A percentile compares a stretch with the other conserved stretches of the same genome.
These are phyloP conservation scores for Cyanoramphus novaezelandiae DNA, from an alignment of 2,113 vertebrate genomes.

Conservation along the genomic window DNA sequence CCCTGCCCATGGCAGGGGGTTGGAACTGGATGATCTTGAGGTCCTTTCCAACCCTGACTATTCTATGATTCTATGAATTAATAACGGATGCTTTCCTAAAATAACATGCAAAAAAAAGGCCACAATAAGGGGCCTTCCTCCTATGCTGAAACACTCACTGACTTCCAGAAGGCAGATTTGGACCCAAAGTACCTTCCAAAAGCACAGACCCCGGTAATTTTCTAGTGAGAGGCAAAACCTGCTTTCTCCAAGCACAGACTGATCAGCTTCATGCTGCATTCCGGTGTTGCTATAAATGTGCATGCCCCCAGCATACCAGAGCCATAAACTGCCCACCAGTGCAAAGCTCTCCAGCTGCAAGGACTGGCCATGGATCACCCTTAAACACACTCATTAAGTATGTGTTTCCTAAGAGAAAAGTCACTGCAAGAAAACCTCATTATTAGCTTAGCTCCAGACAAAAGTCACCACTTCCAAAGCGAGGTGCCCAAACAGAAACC, in stretches of 20 bases:
- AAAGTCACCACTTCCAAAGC: background rate
- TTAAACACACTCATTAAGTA: background rate
- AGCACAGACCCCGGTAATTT: background rate
- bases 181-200: background rate
- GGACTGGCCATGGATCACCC: background rate
- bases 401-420: background rate
- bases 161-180: background rate
- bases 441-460: background rate
- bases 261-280: constrained; percentile 35
- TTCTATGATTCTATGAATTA: background rate
- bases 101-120: too few species aligned
- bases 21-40: background rate
- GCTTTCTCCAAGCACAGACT: background rate
- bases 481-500: background rate
- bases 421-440: background rate
- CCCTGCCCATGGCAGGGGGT: accelerated
- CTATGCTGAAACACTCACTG: background rate
- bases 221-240: background rate
- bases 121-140: background rate
- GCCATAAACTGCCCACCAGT: background rate
- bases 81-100: background rate
- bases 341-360: background rate
- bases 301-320: background rate
- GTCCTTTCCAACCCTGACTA: background rate
- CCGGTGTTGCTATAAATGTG: constrained; percentile 30